These are phyloP conservation scores for Chauna torquata DNA, from an alignment of 2,113 vertebrate species.

Conservation along the genomic window DNA sequence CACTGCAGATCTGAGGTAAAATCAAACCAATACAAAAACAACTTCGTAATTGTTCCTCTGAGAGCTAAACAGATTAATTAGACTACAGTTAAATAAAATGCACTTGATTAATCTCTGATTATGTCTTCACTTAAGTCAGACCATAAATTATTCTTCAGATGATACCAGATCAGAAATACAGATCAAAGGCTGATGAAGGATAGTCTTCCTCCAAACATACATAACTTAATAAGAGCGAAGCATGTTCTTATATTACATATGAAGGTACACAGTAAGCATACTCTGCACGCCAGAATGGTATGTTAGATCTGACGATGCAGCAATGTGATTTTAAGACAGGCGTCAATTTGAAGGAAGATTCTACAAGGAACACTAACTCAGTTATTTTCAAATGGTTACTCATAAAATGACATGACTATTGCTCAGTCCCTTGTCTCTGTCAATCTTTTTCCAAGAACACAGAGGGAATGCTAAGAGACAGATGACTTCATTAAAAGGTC, in stretches of 20 bases:
- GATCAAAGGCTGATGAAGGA: neutral
- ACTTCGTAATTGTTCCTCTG: neutral
- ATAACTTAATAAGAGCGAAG: neutral
- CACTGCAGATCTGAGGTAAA: neutral
- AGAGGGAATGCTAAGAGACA: neutral
- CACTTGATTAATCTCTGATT: neutral
- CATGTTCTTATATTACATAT: accelerated
- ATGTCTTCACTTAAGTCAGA: neutral
- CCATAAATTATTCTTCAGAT: slow-evolving; percentile 9
- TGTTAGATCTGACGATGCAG: neutral
- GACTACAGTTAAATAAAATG: neutral
- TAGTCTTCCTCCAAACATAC: neutral
- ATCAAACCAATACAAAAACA: neutral
- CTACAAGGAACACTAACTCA: neutral
- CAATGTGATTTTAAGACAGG: neutral
- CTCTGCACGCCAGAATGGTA: accelerated
- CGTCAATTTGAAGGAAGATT: neutral
- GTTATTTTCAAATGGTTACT: neutral
- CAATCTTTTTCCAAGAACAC: neutral
- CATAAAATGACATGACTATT: neutral
- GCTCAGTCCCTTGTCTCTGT: neutral
- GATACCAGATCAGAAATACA: neutral
- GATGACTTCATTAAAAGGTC: neutral
- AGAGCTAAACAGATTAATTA: slow-evolving; percentile 36
- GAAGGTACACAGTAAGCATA: neutral